Conservation (phyloP, 2,113 vertebrate species). For the Cyphomyrus discorhynchus region DNA sequence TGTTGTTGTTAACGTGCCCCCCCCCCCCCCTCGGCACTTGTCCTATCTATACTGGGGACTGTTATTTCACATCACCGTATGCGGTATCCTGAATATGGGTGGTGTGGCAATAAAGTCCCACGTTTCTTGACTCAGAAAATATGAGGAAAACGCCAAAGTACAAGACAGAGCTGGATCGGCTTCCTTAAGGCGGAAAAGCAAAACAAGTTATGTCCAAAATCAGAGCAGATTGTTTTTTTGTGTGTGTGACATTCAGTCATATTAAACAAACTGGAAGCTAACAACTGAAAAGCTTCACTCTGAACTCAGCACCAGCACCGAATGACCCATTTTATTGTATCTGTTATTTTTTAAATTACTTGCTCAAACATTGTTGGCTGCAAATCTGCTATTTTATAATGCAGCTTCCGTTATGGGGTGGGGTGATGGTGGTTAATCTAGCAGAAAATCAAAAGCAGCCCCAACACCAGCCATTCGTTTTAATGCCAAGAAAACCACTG, state of each 20-base stretch:
- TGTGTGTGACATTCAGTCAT: background rate
- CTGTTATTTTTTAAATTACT: background rate
- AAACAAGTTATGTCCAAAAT: background rate
- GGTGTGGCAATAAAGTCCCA: background rate
- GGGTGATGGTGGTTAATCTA: background rate
- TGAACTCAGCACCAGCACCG: background rate
- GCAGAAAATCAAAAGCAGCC: slow-evolving; percentile 7
- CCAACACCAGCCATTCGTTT: background rate
- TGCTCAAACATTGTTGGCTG: background rate
- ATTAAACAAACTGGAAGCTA: background rate
- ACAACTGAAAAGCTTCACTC: background rate
- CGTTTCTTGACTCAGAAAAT: background rate
- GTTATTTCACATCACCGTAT: background rate
- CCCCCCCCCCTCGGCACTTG: too few species aligned
- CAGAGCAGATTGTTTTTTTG: background rate
- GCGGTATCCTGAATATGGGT: background rate
- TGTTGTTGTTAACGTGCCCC: background rate
- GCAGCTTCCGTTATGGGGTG: background rate
- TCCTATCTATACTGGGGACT: background rate
- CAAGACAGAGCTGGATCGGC: background rate
- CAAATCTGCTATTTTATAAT: background rate
- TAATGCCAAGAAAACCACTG: background rate
- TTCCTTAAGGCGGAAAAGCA: background rate
- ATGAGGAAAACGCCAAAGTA: background rate
- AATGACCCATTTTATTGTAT: background rate